A percentile compares a stretch with the other conserved stretches of the same genome.
Evolutionary conservation across 2,888 invertebrate species (phyloP).

Genomic region (Lasioglossum leucozonium): DNA sequence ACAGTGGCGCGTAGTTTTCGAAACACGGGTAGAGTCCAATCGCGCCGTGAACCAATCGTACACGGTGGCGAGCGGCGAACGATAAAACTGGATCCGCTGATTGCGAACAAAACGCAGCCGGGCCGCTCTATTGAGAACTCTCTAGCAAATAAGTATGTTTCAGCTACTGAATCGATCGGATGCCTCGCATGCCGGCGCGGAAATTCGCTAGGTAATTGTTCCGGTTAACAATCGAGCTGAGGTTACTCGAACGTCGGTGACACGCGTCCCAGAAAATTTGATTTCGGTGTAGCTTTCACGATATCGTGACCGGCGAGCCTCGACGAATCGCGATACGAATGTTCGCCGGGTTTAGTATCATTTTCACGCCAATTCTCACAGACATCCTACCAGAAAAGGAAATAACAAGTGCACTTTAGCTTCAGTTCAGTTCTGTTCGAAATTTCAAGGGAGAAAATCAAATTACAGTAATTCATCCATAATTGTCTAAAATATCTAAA

Average conservation of each 20-base stretch:
- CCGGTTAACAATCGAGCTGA: constrained; percentile 26
- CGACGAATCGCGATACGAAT: neutral
- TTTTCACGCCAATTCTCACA: too few relatives aligned
- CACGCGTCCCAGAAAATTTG: constrained; percentile 1
- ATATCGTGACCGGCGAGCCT: neutral
- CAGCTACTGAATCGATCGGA: neutral
- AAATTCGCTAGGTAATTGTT: constrained; percentile 52
- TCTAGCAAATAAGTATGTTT: constrained; percentile 32
- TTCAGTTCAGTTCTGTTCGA: too few relatives aligned
- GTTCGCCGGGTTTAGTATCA: neutral
- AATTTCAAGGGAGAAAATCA: too few relatives aligned
- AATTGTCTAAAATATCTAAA: too few relatives aligned
- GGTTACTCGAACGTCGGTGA: neutral
- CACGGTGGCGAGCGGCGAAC: neutral
- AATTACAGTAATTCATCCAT: too few relatives aligned
- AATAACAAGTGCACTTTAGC: too few relatives aligned
- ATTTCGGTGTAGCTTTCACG: constrained; percentile 14
- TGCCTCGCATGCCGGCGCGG: neutral
- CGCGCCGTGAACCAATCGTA: constrained; percentile 58
- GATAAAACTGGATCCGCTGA: constrained; percentile 50
- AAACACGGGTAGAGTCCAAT: constrained; percentile 66
- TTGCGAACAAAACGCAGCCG: constrained; percentile 54
- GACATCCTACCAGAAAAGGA: too few relatives aligned
- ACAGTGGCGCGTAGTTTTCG: constrained; percentile 49
- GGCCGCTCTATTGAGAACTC: constrained; percentile 37